Base-by-base conservation (phyloP, 2,797 vertebrate species). In the Rhodeus uyekii region DNA sequence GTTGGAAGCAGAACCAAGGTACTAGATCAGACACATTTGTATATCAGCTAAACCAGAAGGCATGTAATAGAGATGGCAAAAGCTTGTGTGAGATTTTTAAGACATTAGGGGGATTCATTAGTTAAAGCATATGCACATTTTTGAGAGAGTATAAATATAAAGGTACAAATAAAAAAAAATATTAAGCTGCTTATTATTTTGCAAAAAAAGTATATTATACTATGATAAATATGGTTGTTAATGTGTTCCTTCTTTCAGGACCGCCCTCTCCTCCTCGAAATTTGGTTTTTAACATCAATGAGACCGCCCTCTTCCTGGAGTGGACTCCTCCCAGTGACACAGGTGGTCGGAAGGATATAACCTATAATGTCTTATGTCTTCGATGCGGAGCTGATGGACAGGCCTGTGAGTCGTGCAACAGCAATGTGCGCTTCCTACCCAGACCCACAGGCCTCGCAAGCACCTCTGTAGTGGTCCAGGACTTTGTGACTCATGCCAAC, bases 221-320 rank as follows among this genome's bases (percentile, higher is more conserved):
- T n/a, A n/a, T 58, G 50, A 67, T 44, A 16, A 34, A 32, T 60
- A 44, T 38, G 44, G 61, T 65, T 44, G 38, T n/a, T 71, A 71
- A 58, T 42, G 18, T 44, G 39, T 68, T 29, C 72, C 27, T 69
- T 10, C 24, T 32, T 68, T 58, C 89, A 99, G 98, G 97, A 82
- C 96, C 97, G 24, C 98, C 98, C 14, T 98, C 97, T 69, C 94
- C 97, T 87, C 97, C 98, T 1, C 95, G 97, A 87, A 97, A 98
- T 84, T 91, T 98, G 88, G 92, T 96, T 83, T 97, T 97, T 81
- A 93, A 97, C 92, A 96, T 99, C 92, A 99, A 99, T 2, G 98
- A 99, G 89, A 98, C 97, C 0, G 96, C 97, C 8, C 95, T 99
- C 81, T 95, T 97, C 93, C 90, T 99, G 91, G 97, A 98, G 89